A percentile compares a stretch with the other conserved stretches of the same genome.
phyloP scores from a whole-genome alignment of 2,113 vertebrate species.

The Thryonomys swinderianus region DNA sequence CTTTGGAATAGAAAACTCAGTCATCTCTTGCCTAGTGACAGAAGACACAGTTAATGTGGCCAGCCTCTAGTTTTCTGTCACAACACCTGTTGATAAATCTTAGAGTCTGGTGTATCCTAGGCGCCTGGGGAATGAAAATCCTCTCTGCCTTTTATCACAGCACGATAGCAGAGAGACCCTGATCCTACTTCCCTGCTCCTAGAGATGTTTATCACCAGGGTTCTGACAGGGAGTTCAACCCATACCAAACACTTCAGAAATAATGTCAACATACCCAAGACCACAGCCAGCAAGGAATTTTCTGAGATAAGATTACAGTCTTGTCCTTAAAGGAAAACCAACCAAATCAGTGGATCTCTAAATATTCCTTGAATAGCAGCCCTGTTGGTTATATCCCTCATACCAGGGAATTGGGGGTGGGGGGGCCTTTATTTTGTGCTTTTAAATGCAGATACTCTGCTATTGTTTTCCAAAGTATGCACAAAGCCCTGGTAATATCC shows the following conservation, averaged over 20 bases:
- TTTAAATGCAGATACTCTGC: slow-evolving; percentile 28
- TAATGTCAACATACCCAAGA: slow-evolving; percentile 76
- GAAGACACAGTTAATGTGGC: not conserved
- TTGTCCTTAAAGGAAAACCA: slow-evolving; percentile 61
- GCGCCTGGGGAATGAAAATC: slow-evolving; percentile 60
- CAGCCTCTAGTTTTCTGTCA: slow-evolving; percentile 61
- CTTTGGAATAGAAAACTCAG: not conserved
- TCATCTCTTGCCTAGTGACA: not conserved
- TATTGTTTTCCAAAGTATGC: slow-evolving; percentile 29
- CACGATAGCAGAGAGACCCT: slow-evolving; percentile 76
- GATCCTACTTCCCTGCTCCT: slow-evolving; percentile 7
- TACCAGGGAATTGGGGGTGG: not conserved
- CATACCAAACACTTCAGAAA: slow-evolving; percentile 73
- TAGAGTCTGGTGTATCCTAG: slow-evolving; percentile 39
- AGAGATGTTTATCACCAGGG: slow-evolving; percentile 73
- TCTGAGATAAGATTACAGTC: slow-evolving; percentile 77
- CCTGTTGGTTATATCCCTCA: not conserved
- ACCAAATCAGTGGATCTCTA: not conserved
- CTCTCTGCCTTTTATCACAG: slow-evolving; percentile 61
- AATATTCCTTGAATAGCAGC: not conserved
- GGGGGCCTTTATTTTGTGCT: slow-evolving; percentile 1
- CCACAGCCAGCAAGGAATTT: slow-evolving; percentile 72
- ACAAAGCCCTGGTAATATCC: not conserved
- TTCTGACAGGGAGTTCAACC: slow-evolving; percentile 58
- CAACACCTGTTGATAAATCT: slow-evolving; percentile 47